Evolutionary conservation across 2,113 vertebrate species (phyloP).

Genomic region (Thymallus thymallus): DNA sequence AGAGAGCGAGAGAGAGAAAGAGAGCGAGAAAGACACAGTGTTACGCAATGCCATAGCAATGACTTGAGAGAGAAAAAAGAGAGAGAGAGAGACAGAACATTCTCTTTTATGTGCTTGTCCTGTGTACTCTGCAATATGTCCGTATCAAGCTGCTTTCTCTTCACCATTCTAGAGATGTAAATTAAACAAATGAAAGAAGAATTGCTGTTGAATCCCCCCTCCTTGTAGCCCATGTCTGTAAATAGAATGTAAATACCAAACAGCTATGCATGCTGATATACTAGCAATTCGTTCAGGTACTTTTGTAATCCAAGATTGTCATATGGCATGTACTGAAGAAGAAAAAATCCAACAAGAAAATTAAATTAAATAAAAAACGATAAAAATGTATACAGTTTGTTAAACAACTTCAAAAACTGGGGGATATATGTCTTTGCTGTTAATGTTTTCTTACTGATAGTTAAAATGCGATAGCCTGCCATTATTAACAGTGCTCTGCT

Average conservation of each 20-base stretch:
- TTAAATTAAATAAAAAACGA: slow-evolving; percentile 73
- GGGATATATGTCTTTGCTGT: slow-evolving; percentile 68
- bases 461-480: slow-evolving; percentile 68
- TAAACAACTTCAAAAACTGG: slow-evolving; percentile 66
- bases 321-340: slow-evolving; percentile 87
- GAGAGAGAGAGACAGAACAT: slow-evolving; percentile 43
- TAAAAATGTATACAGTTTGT: slow-evolving; percentile 71
- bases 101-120: slow-evolving; percentile 88
- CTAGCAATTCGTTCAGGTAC: slow-evolving; percentile 97
- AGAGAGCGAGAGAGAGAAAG: slow-evolving; percentile 63
- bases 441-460: slow-evolving; percentile 73
- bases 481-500: slow-evolving; percentile 66
- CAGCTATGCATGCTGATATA: slow-evolving; percentile 94
- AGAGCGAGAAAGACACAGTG: slow-evolving; percentile 46
- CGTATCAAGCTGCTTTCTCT: slow-evolving; percentile 82
- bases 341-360: slow-evolving; percentile 45
- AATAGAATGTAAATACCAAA: slow-evolving; percentile 95
- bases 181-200: slow-evolving; percentile 71
- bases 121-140: slow-evolving; percentile 74
- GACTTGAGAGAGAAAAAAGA: slow-evolving; percentile 48
- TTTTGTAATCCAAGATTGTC: slow-evolving; percentile 89
- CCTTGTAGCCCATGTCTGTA: slow-evolving; percentile 81
- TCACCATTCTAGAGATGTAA: slow-evolving; percentile 85
- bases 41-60: background rate
- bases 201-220: slow-evolving; percentile 74